Percentiles rank a stretch among this genome's conserved stretches.
phyloP scores from a whole-genome alignment of 1,140 invertebrate species.

The Drosophila nigrodunni region DNA sequence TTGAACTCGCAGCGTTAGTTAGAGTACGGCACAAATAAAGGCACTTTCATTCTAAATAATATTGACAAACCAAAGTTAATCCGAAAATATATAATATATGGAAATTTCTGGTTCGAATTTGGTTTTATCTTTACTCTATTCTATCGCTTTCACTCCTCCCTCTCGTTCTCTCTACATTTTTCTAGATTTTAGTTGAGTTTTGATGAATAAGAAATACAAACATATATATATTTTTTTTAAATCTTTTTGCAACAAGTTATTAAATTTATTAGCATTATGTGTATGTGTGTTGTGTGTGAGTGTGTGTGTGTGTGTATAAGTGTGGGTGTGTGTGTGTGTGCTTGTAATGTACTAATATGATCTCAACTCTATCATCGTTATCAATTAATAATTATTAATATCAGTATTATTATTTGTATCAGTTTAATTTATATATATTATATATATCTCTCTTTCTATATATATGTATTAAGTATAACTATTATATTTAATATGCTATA shows the following conservation, averaged over 20 bases:
- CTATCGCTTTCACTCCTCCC: conserved; percentile 12
- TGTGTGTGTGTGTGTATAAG: background rate
- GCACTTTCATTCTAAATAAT: background rate
- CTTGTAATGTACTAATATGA: conserved; percentile 46
- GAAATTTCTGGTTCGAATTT: background rate
- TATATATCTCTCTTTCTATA: conserved; percentile 18
- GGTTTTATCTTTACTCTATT: background rate
- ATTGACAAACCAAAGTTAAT: conserved; percentile 9
- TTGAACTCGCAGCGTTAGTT: background rate
- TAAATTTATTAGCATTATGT: conserved; percentile 55
- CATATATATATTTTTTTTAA: conserved; percentile 72
- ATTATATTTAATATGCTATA: conserved; percentile 17
- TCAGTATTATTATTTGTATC: conserved; percentile 19
- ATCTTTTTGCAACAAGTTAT: conserved; percentile 77
- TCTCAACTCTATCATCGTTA: conserved; percentile 39
- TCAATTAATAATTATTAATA: conserved; percentile 26
- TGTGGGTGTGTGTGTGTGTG: conserved; percentile 2
- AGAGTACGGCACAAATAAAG: background rate
- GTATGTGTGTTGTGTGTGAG: background rate
- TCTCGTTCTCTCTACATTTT: conserved; percentile 13
- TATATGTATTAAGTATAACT: conserved; percentile 41
- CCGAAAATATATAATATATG: conserved; percentile 2
- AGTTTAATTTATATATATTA: background rate
- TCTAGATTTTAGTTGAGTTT: conserved; percentile 13
- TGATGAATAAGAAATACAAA: conserved; percentile 75